Evolutionary conservation across 2,797 vertebrate genomes (phyloP), one percentile per base, ranked within the genome.

Genomic region (Paguma larvata): DNA sequence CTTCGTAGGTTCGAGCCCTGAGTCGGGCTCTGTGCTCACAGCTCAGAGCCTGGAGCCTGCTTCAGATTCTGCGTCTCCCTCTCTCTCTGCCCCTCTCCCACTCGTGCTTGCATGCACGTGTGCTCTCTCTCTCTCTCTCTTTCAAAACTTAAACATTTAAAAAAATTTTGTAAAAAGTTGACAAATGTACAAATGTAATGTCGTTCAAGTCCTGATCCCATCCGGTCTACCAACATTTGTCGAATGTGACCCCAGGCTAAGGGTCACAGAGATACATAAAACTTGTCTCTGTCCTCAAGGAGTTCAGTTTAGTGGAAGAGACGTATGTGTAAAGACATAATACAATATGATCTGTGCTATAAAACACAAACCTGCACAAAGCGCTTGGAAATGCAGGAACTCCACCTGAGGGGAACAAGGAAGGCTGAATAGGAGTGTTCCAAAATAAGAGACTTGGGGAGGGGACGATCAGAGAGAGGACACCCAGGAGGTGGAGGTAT

Each of bases 261-360:
- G 68, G 6, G 27, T 72, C 53, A 85, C 85, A 94, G 59, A 85
- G 59, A 91, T 72, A 53, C n/a, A 72, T 46, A 72, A 93, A 93
- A 85, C 38, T 79, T 86, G 67, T 72, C 41, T 87, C 59, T 89
- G 48, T n/a, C 88, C 46, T 84, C 53, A 77, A 93, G 56, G 44
- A 91, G 19, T 93, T 97, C 92, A n/a, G 53, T 68, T 95, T 86
- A 77, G 44, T 72, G 56, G 44, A 53, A 90, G 53, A 94, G 27
- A 82, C 27, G 89, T 84, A 84, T 27, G 82, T 56, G 6, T 75
- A 97, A 95, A 89, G 75, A 86, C 89, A 59, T 59, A 87, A 89
- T 67, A 80, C 38, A 72, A 68, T 62, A 91, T 30, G 48, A 34
- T 84, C 46, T 92, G 85, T 41, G 46, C 44, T 84, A n/a, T 90